Evolutionary conservation across 2,113 vertebrate genomes (phyloP).

Genomic region (Salvelinus sp.): DNA sequence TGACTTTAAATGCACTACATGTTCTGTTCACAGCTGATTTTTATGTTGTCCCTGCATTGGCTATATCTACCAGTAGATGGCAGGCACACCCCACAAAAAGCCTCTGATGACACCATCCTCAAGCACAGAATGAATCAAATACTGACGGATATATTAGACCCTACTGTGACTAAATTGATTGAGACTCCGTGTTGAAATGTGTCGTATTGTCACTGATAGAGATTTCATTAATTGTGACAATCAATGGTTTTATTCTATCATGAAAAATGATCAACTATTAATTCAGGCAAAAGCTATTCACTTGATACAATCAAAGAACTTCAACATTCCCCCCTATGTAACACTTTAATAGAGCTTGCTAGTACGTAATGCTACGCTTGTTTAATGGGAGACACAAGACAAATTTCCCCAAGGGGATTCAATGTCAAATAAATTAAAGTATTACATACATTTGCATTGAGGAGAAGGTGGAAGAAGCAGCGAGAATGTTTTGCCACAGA

Average conservation of each 20-base stretch:
- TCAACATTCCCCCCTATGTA: background rate
- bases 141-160: background rate
- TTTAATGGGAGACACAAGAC: background rate
- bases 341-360: background rate
- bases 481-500: constrained; percentile 8
- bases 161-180: background rate
- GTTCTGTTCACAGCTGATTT: background rate
- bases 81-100: constrained; percentile 28
- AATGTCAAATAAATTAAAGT: no score
- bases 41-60: background rate
- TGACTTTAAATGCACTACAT: no score
- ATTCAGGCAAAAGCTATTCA: background rate
- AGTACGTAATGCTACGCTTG: background rate
- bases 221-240: background rate
- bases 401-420: background rate
- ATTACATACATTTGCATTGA: background rate
- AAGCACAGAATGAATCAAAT: background rate
- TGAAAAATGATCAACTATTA: background rate
- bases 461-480: background rate
- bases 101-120: background rate
- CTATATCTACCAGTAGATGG: constrained; percentile 63
- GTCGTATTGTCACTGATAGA: background rate
- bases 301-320: background rate
- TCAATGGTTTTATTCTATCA: background rate
- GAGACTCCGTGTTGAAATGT: background rate